These are phyloP conservation scores for Naso thynnoides DNA, from an alignment of 2,797 vertebrate genomes.

Conservation along the genomic window DNA sequence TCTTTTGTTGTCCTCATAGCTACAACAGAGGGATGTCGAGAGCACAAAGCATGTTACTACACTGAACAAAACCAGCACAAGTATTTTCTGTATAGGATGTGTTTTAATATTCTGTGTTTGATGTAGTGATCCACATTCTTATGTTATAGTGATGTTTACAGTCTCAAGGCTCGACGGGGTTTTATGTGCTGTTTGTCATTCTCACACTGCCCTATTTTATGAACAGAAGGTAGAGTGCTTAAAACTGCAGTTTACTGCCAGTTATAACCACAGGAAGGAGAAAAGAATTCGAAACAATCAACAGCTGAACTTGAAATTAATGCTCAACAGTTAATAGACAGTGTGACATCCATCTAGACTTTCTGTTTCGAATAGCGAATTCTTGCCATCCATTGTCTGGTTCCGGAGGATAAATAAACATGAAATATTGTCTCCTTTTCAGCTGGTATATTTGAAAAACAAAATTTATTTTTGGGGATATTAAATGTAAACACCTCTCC, in stretches of 20 bases:
- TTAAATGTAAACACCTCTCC: background rate
- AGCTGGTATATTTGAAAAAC: background rate
- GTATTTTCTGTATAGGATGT: background rate
- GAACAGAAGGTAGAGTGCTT: background rate
- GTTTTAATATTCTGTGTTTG: constrained; percentile 28
- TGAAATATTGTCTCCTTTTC: background rate
- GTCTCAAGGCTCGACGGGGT: background rate
- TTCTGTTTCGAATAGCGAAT: background rate
- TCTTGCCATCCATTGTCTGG: background rate
- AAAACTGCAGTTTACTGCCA: constrained; percentile 24
- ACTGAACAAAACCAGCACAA: background rate
- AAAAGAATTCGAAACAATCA: constrained; percentile 23
- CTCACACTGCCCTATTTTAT: background rate
- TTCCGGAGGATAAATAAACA: background rate
- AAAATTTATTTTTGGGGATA: background rate
- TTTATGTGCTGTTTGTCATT: background rate
- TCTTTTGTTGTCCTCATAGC: constrained; percentile 30
- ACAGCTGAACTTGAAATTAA: constrained; percentile 8
- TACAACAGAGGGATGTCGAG: background rate
- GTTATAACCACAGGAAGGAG: constrained; percentile 27
- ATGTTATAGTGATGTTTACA: constrained; percentile 31
- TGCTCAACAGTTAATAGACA: constrained; percentile 1
- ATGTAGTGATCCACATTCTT: constrained; percentile 7
- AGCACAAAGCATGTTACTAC: constrained; percentile 20
- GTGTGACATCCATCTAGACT: background rate